Evolutionary conservation across 2,888 invertebrate species (phyloP), one percentile per base, ranked within the genome.

Genomic region (Agonopterix heracliana): DNA sequence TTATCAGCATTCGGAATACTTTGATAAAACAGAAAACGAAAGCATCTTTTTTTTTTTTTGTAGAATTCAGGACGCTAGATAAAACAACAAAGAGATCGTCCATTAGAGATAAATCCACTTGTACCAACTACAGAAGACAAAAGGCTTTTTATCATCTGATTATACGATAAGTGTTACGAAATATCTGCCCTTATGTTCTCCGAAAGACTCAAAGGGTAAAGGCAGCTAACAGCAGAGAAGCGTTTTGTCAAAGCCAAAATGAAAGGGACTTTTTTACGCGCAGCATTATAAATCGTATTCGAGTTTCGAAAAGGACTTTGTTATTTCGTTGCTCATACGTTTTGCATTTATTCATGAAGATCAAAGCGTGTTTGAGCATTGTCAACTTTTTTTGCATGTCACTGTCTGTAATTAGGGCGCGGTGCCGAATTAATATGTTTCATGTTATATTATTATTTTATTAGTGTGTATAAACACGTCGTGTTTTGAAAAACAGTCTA

Each of bases 201-300:
- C 26, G 14, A 45, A 12, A 26, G 48, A 51, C 56, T 64, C 60
- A 68, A 66, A 61, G 61, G 60, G 60, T 53, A 60, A 59, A 64
- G 54, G 60, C 69, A 62, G 59, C 58, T 55, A 55, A 55, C 60
- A 56, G 54, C 60, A 54, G 55, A 61, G 59, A 57, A 60, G 55
- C 61, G 57, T 62, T 67, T 66, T 69, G 68, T 68, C 66, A 69
- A 69, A 68, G 64, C 64, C 57, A 54, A 66, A 68, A 66, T 64
- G 63, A 64, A 63, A 57, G 62, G 52, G 46, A 56, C 51, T 49
- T 68, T 70, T 53, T 65, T 64, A 52, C 56, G 54, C 55, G 54
- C 53, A 56, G 59, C 57, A 59, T 60, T 64, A 63, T 63, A 65
- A 68, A 65, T 65, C 63, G 59, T 55, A 55, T 59, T 59, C 53